Conservation (phyloP, 2,113 vertebrate genomes). For the Chlorodrepanis virens region DNA sequence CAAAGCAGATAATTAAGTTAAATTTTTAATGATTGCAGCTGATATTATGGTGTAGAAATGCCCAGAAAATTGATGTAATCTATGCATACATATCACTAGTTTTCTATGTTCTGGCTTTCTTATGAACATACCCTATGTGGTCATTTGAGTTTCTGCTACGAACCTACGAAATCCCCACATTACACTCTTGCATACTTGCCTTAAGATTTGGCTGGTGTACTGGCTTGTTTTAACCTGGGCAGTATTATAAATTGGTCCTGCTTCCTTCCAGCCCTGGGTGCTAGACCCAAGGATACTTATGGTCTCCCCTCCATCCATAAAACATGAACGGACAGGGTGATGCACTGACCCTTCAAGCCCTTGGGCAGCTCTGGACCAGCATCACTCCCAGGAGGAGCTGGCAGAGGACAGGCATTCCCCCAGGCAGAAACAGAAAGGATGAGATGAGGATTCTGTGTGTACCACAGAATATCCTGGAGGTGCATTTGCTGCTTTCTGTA, state of each 20-base stretch:
- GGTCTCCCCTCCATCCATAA: fast-evolving
- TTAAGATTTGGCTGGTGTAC: not conserved
- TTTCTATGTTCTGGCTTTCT: not conserved
- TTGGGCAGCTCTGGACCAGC: not conserved
- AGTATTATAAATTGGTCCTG: not conserved
- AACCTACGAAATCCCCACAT: fast-evolving
- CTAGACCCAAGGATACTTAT: too few species aligned
- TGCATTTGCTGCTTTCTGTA: not conserved
- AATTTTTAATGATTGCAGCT: not conserved
- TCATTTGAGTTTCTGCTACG: not conserved
- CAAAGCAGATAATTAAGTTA: not conserved
- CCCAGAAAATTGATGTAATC: not conserved
- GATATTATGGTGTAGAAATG: not conserved
- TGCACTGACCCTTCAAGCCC: not conserved
- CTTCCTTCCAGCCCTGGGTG: not conserved
- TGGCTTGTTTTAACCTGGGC: not conserved
- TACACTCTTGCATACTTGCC: not conserved
- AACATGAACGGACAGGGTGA: fast-evolving
- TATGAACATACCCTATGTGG: not conserved
- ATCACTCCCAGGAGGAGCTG: fast-evolving
- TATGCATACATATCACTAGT: not conserved
- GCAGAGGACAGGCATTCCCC: not conserved
- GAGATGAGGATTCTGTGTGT: not conserved
- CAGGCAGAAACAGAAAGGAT: not conserved
- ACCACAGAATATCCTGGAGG: not conserved